Evolutionary conservation across 92 coral and sea anemone genomes (phyloP), one percentile per base, ranked within the genome.

Genomic region (Blastomussa wellsi): DNA sequence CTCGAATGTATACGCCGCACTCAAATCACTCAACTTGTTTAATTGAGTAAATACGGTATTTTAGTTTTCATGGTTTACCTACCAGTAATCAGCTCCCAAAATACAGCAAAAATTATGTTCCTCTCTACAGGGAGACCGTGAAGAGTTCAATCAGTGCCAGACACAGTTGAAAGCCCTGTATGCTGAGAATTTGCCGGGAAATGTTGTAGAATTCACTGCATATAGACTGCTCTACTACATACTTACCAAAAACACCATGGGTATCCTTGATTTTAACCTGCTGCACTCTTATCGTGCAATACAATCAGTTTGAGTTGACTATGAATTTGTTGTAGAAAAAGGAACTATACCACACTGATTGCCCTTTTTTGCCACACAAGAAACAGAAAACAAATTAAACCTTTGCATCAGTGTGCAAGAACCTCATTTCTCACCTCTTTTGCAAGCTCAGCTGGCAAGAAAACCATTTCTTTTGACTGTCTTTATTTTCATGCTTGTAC

Each of bases 71-170:
- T 44, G 11, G 49, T 44, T 44, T 10, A 0, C 0, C 49, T 6
- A 44, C 7, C 11, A 4, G 7, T 10, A 44, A 0, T 39, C 11
- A 51, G 85, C 4, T 76, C n/a, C 13, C 33, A 20, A n/a, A 35
- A 32, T 57, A 24, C 3, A 74, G 0, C 14, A 49, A n/a, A n/a
- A n/a, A n/a, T n/a, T 10, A 31, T 79, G 72, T 78, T 67, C 31
- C 19, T 80, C 53, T 69, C n/a, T 20, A 37, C 83, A 96, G 99
- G 97, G 99, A 89, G 99, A 96, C 76, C 92, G 99, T 74, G 97
- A 95, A 82, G 99, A 96, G 93, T 96, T 96, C 92, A 96, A 96
- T 93, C 99, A 96, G 84, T 96, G 99, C 81, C 99, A 96, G 90
- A 93, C 99, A 75, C 99, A 96, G 87, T 88, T 96, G 38, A 96